These are phyloP conservation scores for Drosophila affinis DNA, from an alignment of 2,888 invertebrate genomes.

Conservation along the genomic window DNA sequence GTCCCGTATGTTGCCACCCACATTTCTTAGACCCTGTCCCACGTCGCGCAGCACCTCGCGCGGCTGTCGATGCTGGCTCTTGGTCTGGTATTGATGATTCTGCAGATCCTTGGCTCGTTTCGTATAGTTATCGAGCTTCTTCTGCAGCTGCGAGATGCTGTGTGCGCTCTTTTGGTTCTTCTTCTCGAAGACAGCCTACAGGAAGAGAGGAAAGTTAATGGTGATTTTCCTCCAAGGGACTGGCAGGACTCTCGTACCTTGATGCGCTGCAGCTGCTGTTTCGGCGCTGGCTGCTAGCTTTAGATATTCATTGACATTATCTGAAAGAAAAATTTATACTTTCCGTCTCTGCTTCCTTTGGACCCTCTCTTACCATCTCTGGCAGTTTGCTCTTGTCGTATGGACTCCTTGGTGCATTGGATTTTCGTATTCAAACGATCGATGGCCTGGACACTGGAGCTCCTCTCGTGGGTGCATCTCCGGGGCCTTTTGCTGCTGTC, in stretches of 20 bases:
- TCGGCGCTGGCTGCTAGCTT: conserved; percentile 95
- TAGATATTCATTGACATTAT: conserved; percentile 98
- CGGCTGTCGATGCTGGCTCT: conserved; percentile 92
- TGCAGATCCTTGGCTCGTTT: conserved; percentile 90
- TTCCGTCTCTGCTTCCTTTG: conserved; percentile 23
- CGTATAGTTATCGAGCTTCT: conserved; percentile 95
- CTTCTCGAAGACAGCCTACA: conserved; percentile 93
- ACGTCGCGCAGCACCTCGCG: conserved; percentile 95
- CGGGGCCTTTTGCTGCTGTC: conserved; percentile 81
- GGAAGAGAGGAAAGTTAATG: neutral
- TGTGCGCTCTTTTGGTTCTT: conserved; percentile 98
- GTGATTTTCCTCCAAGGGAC: no score
- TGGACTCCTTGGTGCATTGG: conserved; percentile 93
- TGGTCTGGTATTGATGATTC: conserved; percentile 85
- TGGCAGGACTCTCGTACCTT: conserved; percentile 85
- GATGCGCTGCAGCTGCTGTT: conserved; percentile 95
- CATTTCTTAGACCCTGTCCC: conserved; percentile 97
- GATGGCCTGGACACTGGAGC: conserved; percentile 86
- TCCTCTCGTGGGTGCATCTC: conserved; percentile 84
- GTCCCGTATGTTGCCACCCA: conserved; percentile 97
- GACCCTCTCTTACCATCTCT: conserved; percentile 89
- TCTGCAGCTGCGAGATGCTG: conserved; percentile 94
- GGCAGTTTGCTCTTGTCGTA: conserved; percentile 94
- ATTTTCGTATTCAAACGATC: conserved; percentile 94
- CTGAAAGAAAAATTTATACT: conserved; percentile 84